Base-by-base conservation (phyloP, 2,113 vertebrate genomes). In the Perca fluviatilis region DNA sequence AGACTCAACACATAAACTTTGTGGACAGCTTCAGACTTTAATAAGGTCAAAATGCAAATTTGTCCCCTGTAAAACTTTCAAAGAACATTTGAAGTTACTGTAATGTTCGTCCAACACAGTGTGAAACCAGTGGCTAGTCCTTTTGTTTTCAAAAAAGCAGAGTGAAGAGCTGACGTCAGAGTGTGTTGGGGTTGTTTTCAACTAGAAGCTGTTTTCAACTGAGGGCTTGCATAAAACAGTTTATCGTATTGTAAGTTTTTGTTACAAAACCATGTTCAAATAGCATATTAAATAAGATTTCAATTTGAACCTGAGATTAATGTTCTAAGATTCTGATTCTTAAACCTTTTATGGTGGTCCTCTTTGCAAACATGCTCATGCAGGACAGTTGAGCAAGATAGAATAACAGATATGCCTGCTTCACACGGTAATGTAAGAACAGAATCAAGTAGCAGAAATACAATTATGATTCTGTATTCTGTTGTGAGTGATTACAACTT, bases 21-120 rank as follows among this genome's bases (percentile, higher is more conserved):
- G 49, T 47, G 25, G 33, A 70, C 61, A 69, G n/a, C 25, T 54
- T 58, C 40, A 80, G 21, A 62, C 65, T 86, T 80, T 78, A 77
- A 89, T 43, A 90, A 90, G 88, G 89, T 82, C 81, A 83, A 74
- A 43, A 88, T 85, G 86, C 72, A 89, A 86, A 91, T 81, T 56
- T 12, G 56, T 4, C 27, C 40, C 75, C 19, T 79, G 54, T 91
- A 80, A 84, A 90, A 91, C 54, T 4, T 27, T 43, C 40, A 80
- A 75, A 77, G 60, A 82, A 47, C 10, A 64, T 76, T 74, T 60
- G 9, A 63, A 78, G 69, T 54, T 14, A 63, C 76, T 83, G 61
- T 0, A 50, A 49, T 12, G 21, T 74, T 74, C 50, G 73, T 71
- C 65, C 67, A 65, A 23, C 5, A 62, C 56, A 43, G 2, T 51